phyloP scores from a whole-genome alignment of 2,797 vertebrate genomes.

The Pogonophryne albipinna region DNA sequence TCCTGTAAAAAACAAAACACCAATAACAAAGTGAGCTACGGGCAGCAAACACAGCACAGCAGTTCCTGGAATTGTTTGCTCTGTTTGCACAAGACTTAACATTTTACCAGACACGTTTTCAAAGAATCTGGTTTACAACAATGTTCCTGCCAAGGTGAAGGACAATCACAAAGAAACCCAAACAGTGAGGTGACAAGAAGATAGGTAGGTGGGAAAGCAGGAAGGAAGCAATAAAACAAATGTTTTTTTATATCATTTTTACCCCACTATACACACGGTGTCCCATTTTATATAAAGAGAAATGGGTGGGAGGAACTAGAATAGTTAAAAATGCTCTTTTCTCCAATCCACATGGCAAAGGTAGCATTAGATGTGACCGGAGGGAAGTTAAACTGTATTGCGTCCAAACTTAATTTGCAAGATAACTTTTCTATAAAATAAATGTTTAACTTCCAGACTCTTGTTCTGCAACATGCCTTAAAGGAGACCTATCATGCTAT shows the following conservation, averaged over 20 bases:
- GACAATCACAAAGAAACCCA: constrained; percentile 30
- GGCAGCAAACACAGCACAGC: constrained; percentile 41
- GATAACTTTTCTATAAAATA: constrained; percentile 35
- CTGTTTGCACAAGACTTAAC: constrained; percentile 44
- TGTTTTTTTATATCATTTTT: constrained; percentile 70
- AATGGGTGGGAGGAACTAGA: constrained; percentile 53
- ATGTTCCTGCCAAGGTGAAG: constrained; percentile 53
- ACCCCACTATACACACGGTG: constrained; percentile 63
- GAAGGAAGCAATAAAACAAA: constrained; percentile 68
- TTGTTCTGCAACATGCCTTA: background rate
- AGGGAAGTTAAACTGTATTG: constrained; percentile 64
- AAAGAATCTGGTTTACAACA: constrained; percentile 48
- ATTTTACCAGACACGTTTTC: constrained; percentile 54
- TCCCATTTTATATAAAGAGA: constrained; percentile 69
- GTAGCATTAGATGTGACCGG: constrained; percentile 71
- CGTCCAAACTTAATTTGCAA: constrained; percentile 44
- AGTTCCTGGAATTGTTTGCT: constrained; percentile 49
- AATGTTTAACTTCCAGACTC: constrained; percentile 9
- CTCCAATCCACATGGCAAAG: constrained; percentile 49
- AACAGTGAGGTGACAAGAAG: constrained; percentile 41
- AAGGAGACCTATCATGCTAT: too few relatives aligned
- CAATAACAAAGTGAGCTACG: constrained; percentile 45
- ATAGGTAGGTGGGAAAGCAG: constrained; percentile 36
- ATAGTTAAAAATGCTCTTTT: constrained; percentile 80
- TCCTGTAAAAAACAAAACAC: constrained; percentile 18